Base-by-base conservation (phyloP, 2,113 vertebrate genomes). In the Nanger granti region DNA sequence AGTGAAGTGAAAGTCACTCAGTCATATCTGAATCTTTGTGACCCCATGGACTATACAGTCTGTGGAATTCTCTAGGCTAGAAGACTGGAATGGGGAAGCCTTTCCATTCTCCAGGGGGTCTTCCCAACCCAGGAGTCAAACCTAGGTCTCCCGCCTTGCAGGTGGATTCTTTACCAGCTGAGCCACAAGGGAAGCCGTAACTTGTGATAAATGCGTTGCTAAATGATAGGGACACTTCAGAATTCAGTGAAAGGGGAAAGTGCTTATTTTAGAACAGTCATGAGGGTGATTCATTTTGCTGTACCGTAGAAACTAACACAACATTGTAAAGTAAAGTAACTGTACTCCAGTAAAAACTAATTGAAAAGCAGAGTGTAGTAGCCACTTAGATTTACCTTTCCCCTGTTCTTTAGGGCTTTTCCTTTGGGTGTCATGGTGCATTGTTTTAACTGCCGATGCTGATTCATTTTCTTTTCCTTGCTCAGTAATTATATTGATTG, bases 391-490 rank as follows among this genome's bases (percentile, higher is more conserved):
- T 55, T 57, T 41, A 11, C 55, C 47, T 79, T 69, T 93, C 69
- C 5, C 44, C 26, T 85, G 9, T 57, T 93, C 91, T 89, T 47
- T 44, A n/a, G 37, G 34, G 34, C 37, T 3, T 84, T 92, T n/a
- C n/a, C 69, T 92, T 69, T 28, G 49, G 8, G 2, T 17, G 17
- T 66, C 37, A 4, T 29, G 62, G 13, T 8, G 6, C 87, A 13
- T 86, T 37, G 82, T 41, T 87, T 93, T 60, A 15, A 87, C 11
- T 60, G 31, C 29, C 1, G 2, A 18, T 26, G n/a, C 66, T 69
- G 89, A 94, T 31, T 95, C 12, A 80, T 64, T 93, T 73, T 82
- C 26, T 80, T 96, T 97, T 55, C 54, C 41, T 85, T 59, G 54
- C 47, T 82, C 18, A 34, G 52, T 64, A 62, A 76, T 96, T 87